Evolutionary conservation across 2,113 vertebrate genomes (phyloP).

Genomic region (Ellobius talpinus): DNA sequence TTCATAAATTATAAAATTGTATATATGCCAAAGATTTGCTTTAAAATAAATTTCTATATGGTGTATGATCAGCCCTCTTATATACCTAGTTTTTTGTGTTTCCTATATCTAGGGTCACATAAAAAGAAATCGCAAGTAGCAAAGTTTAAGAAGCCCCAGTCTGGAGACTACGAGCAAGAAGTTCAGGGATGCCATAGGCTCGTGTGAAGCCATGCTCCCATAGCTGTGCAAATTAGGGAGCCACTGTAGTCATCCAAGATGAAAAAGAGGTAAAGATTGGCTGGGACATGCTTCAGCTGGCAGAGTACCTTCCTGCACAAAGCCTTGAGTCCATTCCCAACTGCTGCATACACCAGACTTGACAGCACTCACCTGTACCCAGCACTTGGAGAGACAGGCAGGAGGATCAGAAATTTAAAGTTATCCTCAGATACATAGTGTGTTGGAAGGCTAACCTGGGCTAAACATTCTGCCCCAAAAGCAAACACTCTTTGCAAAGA

Average conservation of each 20-base stretch:
- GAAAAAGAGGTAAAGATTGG: background rate
- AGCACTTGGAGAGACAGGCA: no score
- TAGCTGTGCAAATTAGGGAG: background rate
- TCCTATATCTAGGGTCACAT: background rate
- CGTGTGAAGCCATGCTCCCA: background rate
- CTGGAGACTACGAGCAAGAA: background rate
- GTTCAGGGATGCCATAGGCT: background rate
- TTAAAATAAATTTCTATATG: background rate
- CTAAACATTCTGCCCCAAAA: no score
- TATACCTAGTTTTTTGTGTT: background rate
- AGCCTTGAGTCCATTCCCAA: background rate
- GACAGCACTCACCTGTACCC: background rate
- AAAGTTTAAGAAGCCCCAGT: background rate
- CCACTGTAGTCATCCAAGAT: background rate
- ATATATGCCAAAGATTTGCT: no score
- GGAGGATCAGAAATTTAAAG: no score
- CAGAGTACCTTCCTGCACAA: background rate
- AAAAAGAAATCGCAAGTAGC: background rate
- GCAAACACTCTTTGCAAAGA: no score
- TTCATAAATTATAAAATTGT: background rate
- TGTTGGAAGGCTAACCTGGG: no score
- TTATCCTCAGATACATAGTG: no score
- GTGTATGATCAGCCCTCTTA: background rate
- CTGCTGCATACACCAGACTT: background rate
- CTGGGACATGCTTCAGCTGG: background rate